Conservation (phyloP, 2,113 vertebrate species). For the Thalassoma bifasciatum region DNA sequence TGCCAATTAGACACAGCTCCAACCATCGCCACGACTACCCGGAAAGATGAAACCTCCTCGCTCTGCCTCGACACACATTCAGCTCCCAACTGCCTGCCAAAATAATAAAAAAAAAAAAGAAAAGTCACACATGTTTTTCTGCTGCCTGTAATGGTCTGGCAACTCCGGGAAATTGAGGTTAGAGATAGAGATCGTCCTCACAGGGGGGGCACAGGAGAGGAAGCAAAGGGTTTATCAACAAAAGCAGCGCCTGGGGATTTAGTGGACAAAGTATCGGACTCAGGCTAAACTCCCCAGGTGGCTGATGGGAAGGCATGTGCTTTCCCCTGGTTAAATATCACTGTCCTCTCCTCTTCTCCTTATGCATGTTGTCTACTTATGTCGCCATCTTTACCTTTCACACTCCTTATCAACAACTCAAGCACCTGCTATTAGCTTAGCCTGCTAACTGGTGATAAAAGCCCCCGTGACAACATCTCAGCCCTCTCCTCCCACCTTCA, state of each 20-base stretch:
- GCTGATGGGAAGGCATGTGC: conserved; percentile 43
- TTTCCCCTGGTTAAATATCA: conserved; percentile 56
- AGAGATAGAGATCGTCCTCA: conserved; percentile 64
- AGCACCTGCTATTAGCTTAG: conserved; percentile 57
- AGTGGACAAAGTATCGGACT: conserved; percentile 51
- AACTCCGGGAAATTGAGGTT: conserved; percentile 67
- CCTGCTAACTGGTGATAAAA: conserved; percentile 71
- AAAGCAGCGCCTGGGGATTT: conserved; percentile 61
- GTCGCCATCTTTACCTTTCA: conserved; percentile 44
- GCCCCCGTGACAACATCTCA: conserved; percentile 56
- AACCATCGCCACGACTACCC: conserved; percentile 57
- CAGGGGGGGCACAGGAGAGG: not conserved
- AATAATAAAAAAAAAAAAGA: conserved; percentile 25
- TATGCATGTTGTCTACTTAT: conserved; percentile 26
- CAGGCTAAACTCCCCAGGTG: conserved; percentile 51
- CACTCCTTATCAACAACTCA: conserved; percentile 47
- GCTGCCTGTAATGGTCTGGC: conserved; percentile 62
- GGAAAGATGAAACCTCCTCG: conserved; percentile 57
- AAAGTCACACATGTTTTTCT: conserved; percentile 34
- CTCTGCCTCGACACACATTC: conserved; percentile 54
- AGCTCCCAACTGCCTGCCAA: conserved; percentile 28
- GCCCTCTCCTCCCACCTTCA: conserved; percentile 27
- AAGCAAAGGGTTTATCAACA: conserved; percentile 65
- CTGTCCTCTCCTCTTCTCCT: conserved; percentile 25
- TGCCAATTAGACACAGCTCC: conserved; percentile 73